Evolutionary conservation across 2,113 vertebrate species (phyloP).

Genomic region (Anoura caudifer): DNA sequence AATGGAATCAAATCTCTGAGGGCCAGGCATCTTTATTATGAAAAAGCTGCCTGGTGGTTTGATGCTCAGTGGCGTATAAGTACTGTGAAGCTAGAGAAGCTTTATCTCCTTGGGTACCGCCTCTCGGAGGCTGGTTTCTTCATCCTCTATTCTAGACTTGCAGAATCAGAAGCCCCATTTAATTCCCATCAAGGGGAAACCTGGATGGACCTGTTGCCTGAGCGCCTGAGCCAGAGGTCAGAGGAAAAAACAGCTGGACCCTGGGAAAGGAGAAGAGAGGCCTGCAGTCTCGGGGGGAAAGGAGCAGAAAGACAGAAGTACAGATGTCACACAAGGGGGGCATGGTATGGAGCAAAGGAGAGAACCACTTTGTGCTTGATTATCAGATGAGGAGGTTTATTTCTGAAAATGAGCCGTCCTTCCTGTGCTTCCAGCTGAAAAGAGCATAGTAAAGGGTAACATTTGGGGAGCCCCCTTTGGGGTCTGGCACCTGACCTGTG

Average conservation of each 20-base stretch:
- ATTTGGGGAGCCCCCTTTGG: not conserved
- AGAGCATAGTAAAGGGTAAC: not conserved
- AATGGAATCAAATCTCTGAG: not conserved
- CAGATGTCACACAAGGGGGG: not conserved
- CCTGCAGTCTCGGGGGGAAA: not conserved
- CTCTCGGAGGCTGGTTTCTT: not conserved
- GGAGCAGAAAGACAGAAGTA: not conserved
- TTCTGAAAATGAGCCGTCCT: not conserved
- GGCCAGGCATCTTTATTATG: not conserved
- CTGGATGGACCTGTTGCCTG: not conserved
- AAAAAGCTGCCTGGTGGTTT: not conserved
- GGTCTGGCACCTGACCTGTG: not conserved
- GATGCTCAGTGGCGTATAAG: not conserved
- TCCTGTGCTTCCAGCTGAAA: not conserved
- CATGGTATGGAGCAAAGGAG: not conserved
- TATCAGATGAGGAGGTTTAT: not conserved
- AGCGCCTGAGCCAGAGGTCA: not conserved
- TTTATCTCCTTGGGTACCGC: not conserved
- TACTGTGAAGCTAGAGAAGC: not conserved
- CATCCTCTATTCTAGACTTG: not conserved
- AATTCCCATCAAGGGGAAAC: not conserved
- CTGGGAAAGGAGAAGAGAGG: not conserved
- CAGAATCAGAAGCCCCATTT: not conserved
- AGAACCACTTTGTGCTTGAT: not conserved
- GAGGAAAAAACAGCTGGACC: not conserved